Base-by-base conservation (phyloP, 1,140 invertebrate species). In the Dinoponera quadriceps region DNA sequence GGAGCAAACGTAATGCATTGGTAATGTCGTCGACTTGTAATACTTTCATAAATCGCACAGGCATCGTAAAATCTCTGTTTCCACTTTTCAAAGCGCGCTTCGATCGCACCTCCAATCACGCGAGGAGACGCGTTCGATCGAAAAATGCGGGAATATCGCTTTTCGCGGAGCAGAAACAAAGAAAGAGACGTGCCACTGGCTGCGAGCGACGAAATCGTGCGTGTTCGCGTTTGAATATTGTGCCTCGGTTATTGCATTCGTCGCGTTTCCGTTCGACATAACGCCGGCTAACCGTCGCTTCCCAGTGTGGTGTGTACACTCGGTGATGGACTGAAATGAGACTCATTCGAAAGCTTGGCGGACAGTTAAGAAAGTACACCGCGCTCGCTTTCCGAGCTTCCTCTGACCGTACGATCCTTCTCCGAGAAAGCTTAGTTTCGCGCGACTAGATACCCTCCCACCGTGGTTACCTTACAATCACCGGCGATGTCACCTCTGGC, bases 311-410 rank as follows among this genome's bases (percentile, higher is more conserved):
- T 89, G 57, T 90, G 83, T 88, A 85, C 83, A 85, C 80, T 88
- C 69, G 59, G 69, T 89, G 87, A 91, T 90, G 84, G 78, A 85
- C 86, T 86, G 82, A 91, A 89, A 90, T 89, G 88, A 89, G 81
- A 80, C 88, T 91, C 87, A 91, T 91, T 91, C 84, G 86, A 82
- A 88, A 89, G 73, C 85, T 85, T 86, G 66, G 74, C 78, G 44
- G 69, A 86, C 80, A 91, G 85, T 90, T 90, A 88, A 87, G 77
- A 88, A 84, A 85, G 82, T 87, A 87, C 82, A 87, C 84, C 85
- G 59, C 48, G 44, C 74, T 74, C 59, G 63, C 60, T 85, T 69
- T 62, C 63, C 57, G 71, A 72, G 62, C 59, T 88, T 80, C 65
- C 65, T 54, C n/a, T 57, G 60, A 5, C 38, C 22, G 33, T 27